Conservation (phyloP, 2,888 invertebrate species). For the Ctena decussata region DNA sequence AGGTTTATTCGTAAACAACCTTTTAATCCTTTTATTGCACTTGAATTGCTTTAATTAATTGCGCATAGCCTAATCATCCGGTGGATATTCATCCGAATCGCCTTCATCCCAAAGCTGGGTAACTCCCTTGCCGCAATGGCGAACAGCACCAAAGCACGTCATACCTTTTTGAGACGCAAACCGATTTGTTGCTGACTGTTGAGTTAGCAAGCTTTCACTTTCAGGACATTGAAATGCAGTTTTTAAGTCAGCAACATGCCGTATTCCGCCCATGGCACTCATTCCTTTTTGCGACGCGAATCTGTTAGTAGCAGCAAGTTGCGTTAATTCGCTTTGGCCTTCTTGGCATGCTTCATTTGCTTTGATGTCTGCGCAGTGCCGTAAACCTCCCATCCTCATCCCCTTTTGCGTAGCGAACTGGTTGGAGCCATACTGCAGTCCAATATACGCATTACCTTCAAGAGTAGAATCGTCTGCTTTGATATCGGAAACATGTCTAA, state of each 20-base stretch:
- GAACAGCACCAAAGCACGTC: conserved; percentile 79
- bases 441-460: conserved; percentile 77
- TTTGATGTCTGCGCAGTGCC: conserved; percentile 84
- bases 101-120: conserved; percentile 82
- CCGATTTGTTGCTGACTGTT: conserved; percentile 85
- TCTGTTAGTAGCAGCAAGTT: conserved; percentile 84
- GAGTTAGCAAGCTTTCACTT: conserved; percentile 53
- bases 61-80: conserved; percentile 43
- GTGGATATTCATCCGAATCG: conserved; percentile 65
- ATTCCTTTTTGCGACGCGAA: conserved; percentile 85
- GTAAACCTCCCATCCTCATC: conserved; percentile 84
- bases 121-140: conserved; percentile 83
- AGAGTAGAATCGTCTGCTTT: conserved; percentile 77
- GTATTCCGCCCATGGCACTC: conserved; percentile 81
- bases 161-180: conserved; percentile 85
- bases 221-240: conserved; percentile 8
- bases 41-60: no score
- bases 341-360: conserved; percentile 81
- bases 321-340: conserved; percentile 79
- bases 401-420: conserved; percentile 84
- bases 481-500: conserved; percentile 74
- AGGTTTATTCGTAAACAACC: no score
- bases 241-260: conserved; percentile 82
- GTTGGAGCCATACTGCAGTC: conserved; percentile 83
- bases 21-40: no score